Evolutionary conservation across 2,797 vertebrate genomes (phyloP).

Genomic region (Phataginus tricuspis): DNA sequence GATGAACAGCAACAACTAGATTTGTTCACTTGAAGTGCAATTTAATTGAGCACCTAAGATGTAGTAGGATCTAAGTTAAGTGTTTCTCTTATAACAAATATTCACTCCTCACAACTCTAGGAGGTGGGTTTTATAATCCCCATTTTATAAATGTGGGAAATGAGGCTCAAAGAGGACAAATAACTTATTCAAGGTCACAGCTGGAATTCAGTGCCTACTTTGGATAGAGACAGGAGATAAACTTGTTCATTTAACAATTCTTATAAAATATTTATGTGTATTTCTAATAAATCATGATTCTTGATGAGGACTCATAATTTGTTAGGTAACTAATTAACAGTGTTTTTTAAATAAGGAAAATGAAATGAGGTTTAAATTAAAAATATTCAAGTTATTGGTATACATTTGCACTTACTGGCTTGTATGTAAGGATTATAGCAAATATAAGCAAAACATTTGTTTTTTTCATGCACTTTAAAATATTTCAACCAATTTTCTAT

Average conservation of each 20-base stretch:
- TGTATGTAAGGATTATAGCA: not conserved
- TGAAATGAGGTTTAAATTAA: slow-evolving; percentile 44
- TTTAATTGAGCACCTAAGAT: not conserved
- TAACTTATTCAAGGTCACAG: not conserved
- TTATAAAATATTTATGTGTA: slow-evolving; percentile 35
- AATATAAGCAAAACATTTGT: slow-evolving; percentile 3
- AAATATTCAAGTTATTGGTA: not conserved
- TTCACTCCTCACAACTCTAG: not conserved
- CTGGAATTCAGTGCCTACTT: not conserved
- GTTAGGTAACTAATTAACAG: not conserved
- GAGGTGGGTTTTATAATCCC: not conserved
- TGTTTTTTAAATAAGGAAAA: slow-evolving; percentile 51
- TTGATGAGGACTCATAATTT: slow-evolving; percentile 27
- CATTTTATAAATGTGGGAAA: not conserved
- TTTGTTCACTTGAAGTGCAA: not conserved
- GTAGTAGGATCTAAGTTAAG: not conserved
- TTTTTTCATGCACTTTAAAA: slow-evolving; percentile 56
- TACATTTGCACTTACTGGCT: not conserved
- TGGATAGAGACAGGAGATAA: not conserved
- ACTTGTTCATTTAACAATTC: slow-evolving; percentile 40
- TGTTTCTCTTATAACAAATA: not conserved
- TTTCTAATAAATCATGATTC: slow-evolving; percentile 25
- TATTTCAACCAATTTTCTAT: slow-evolving; percentile 63
- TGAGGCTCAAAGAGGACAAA: not conserved
- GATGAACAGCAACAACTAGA: not conserved